Conservation (phyloP, 1,140 invertebrate species). For the Zophobas morio region DNA sequence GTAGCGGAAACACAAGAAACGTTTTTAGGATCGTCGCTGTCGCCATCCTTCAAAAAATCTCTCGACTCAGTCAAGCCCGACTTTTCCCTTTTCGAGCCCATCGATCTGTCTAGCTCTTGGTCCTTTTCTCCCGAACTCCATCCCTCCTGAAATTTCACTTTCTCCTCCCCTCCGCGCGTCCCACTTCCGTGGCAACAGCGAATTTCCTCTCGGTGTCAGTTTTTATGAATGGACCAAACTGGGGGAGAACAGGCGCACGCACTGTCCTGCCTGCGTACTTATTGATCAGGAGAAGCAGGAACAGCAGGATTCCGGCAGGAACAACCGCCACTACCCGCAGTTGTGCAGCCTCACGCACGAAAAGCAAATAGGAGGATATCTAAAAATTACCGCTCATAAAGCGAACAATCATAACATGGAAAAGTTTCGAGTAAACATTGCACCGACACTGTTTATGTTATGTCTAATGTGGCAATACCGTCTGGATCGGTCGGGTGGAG, state of each 20-base stretch:
- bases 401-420: conserved; percentile 38
- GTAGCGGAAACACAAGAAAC: no score
- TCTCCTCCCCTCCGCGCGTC: conserved; percentile 1
- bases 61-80: no score
- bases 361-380: conserved; percentile 27
- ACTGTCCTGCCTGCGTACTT: conserved; percentile 31
- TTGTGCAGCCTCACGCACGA: background rate
- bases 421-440: conserved; percentile 31
- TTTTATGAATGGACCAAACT: conserved; percentile 36
- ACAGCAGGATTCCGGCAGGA: conserved; percentile 18
- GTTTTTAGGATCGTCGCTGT: no score
- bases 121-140: conserved; percentile 1
- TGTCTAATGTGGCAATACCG: conserved; percentile 29
- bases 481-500: conserved; percentile 27
- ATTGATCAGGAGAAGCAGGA: conserved; percentile 31
- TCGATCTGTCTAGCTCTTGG: no score
- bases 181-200: conserved; percentile 33
- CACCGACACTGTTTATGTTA: conserved; percentile 36
- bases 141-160: conserved; percentile 10
- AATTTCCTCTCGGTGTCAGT: conserved; percentile 19
- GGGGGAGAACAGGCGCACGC: conserved; percentile 30
- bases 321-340: background rate
- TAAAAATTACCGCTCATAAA: conserved; percentile 37
- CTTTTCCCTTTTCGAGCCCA: no score
- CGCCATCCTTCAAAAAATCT: no score